Conservation (phyloP, 2,113 vertebrate genomes). For the Pomatorhinus ruficollis region DNA sequence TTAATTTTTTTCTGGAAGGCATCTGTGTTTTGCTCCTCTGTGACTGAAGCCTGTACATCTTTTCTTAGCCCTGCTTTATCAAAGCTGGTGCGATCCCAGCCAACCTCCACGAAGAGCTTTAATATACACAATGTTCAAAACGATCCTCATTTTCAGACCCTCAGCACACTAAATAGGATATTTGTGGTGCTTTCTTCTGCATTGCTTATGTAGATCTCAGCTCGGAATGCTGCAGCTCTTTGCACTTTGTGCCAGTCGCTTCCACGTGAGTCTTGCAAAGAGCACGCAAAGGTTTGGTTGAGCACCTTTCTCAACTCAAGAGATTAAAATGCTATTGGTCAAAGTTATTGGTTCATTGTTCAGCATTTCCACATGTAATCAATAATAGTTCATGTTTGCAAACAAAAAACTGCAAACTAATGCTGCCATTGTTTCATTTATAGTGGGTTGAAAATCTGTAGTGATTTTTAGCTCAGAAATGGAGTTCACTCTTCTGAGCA, state of each 20-base stretch:
- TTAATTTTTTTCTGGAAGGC: background rate
- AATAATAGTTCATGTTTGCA: background rate
- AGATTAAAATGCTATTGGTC: background rate
- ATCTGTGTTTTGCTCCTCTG: background rate
- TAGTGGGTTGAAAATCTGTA: background rate
- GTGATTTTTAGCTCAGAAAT: background rate
- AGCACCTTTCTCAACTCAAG: background rate
- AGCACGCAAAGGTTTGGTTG: background rate
- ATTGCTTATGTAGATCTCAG: background rate
- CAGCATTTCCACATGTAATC: background rate
- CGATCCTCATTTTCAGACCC: background rate
- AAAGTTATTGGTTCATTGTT: background rate
- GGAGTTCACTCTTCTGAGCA: background rate
- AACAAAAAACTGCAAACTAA: background rate
- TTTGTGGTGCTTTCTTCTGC: background rate
- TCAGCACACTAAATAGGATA: background rate
- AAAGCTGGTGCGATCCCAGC: background rate
- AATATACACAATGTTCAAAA: background rate
- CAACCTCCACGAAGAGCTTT: background rate
- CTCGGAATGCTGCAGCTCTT: rapidly evolving
- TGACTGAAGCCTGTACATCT: background rate
- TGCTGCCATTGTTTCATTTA: background rate
- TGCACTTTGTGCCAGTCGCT: rapidly evolving
- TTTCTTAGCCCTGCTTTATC: background rate
- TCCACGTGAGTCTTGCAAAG: background rate